These are phyloP conservation scores for Sebastes paucispinis DNA, from an alignment of 2,797 vertebrate species.

Conservation along the genomic window DNA sequence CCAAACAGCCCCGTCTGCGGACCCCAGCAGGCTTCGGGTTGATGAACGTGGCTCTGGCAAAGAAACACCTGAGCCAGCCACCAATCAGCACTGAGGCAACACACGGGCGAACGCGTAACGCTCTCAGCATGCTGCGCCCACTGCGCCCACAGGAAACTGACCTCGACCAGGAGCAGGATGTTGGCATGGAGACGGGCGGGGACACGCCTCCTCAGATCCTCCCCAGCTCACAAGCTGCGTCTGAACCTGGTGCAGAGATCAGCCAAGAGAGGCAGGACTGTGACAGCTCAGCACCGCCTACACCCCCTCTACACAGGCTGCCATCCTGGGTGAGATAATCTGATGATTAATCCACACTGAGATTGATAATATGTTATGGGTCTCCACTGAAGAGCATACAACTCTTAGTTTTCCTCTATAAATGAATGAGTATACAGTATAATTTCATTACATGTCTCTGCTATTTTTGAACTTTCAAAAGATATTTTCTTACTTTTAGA, in stretches of 20 bases:
- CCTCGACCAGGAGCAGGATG: slow-evolving; percentile 85
- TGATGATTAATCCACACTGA: background rate
- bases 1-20: slow-evolving; percentile 85
- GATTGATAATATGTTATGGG: too few species aligned
- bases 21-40: slow-evolving; percentile 83
- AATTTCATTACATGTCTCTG: background rate
- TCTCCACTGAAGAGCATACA: background rate
- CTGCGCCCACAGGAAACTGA: slow-evolving; percentile 90
- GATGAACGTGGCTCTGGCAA: slow-evolving; percentile 82
- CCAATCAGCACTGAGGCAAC: slow-evolving; percentile 85
- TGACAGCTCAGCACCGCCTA: slow-evolving; percentile 83
- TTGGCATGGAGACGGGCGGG: slow-evolving; percentile 83
- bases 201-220: slow-evolving; percentile 60
- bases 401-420: background rate
- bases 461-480: background rate
- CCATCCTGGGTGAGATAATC: slow-evolving; percentile 92
- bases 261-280: slow-evolving; percentile 50
- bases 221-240: background rate
- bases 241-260: slow-evolving; percentile 37
- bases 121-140: slow-evolving; percentile 95
- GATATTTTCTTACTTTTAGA: background rate
- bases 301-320: slow-evolving; percentile 94
- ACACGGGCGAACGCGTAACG: slow-evolving; percentile 90
- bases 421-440: background rate
- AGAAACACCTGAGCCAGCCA: slow-evolving; percentile 95